These are phyloP conservation scores for Xenentodon cancila DNA, from an alignment of 2,797 vertebrate genomes.

Conservation along the genomic window DNA sequence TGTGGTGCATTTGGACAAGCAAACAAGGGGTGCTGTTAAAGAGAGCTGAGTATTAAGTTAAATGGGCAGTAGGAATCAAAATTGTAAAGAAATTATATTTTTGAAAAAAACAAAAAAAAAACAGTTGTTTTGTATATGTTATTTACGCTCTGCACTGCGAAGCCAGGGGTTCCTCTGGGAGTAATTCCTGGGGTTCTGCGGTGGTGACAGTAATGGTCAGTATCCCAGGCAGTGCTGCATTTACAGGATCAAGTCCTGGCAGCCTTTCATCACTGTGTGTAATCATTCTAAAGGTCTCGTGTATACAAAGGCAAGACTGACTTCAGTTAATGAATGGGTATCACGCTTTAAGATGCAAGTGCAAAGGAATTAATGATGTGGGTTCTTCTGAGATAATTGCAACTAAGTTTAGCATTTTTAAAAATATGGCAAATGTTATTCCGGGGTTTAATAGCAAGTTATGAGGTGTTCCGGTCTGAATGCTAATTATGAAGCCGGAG, in stretches of 20 bases:
- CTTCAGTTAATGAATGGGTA: conserved; percentile 31
- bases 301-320: conserved; percentile 3
- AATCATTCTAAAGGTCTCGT: conserved; percentile 12
- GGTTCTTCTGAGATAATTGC: conserved; percentile 3
- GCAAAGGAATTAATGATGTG: conserved; percentile 9
- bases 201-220: conserved; percentile 43
- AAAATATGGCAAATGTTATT: conserved; percentile 1
- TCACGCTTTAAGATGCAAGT: conserved; percentile 9
- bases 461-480: not conserved
- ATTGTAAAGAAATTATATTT: not conserved
- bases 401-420: conserved; percentile 14
- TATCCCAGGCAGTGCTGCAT: conserved; percentile 56
- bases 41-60: not conserved
- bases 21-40: conserved; percentile 12
- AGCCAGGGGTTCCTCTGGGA: conserved; percentile 44
- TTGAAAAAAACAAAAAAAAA: too few relatives aligned
- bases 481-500: not conserved
- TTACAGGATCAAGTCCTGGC: conserved; percentile 34
- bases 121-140: too few relatives aligned
- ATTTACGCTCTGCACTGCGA: conserved; percentile 23
- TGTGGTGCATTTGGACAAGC: conserved; percentile 8
- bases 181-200: conserved; percentile 42
- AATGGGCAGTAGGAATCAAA: conserved; percentile 21
- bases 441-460: not conserved
- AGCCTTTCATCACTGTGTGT: conserved; percentile 50